Evolutionary conservation across 2,797 vertebrate genomes (phyloP), one percentile per base, ranked within the genome.

Genomic region (Chelidonichthys spinosus): DNA sequence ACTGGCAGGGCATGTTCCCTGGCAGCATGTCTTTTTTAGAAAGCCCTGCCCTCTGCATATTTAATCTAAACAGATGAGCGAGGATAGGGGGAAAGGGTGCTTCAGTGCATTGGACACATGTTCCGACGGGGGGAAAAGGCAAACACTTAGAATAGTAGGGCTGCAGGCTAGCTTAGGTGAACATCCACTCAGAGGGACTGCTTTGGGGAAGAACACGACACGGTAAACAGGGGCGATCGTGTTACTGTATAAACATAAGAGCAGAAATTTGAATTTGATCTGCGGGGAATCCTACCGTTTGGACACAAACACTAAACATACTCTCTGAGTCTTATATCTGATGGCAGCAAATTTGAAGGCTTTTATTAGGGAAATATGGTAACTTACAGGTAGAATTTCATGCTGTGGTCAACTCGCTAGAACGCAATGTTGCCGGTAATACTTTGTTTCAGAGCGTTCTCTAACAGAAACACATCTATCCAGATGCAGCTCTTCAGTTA

Each of bases 41-140:
- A 84, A 82, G 66, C 46, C 39, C 68, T 76, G 69, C 68, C 49
- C 53, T 63, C 71, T 92, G 79, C 82, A 91, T 90, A 83, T 90
- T 90, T 91, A 86, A 93, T 87, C 68, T 54, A 53, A 79, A 86
- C 82, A 84, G 79, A 87, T 63, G 72, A 84, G 78, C 59, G 36
- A 65, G 72, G 75, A 85, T 63, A 72, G 66, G 63, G 63, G 77
- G 25, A 83, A 69, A 70, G 60, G 67, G 36, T 58, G 69, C 72
- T 81, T 82, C 64, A 17, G 65, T 60, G 64, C 74, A 66, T 67
- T 11, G 63, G 73, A 83, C 78, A 82, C 76, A 76, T 81, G 84
- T 86, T 78, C 69, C 4, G 36, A 72, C 74, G 56, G 69, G 69
- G 25, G 64, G 54, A 71, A 54, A 61, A 63, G 36, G 63, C 67